Percentiles rank a stretch among this genome's conserved stretches.
phyloP scores from a whole-genome alignment of 2,797 vertebrate species.

The Miichthys miiuy region DNA sequence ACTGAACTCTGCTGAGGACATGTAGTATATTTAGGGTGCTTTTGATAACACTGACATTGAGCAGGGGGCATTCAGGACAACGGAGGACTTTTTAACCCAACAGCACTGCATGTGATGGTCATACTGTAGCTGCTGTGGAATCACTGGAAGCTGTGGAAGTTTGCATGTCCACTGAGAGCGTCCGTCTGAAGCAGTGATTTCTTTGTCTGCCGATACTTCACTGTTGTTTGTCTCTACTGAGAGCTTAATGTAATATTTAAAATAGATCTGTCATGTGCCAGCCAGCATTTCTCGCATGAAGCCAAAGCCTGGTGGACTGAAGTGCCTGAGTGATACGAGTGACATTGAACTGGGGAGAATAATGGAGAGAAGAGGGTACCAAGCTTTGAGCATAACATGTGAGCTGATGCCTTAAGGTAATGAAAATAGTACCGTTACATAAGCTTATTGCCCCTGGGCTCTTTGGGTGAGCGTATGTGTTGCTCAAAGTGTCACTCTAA shows the following conservation, averaged over 20 bases:
- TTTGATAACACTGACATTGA: conserved; percentile 56
- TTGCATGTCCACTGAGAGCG: background rate
- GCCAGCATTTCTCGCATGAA: background rate
- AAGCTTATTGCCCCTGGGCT: conserved; percentile 50
- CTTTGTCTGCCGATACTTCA: background rate
- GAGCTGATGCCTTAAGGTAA: conserved; percentile 53
- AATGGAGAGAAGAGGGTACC: conserved; percentile 28
- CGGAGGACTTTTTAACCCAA: conserved; percentile 52
- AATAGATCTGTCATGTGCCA: background rate
- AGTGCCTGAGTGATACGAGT: conserved; percentile 32
- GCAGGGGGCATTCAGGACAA: conserved; percentile 31
- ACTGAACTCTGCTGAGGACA: conserved; percentile 39
- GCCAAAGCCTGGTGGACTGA: conserved; percentile 8
- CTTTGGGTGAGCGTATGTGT: conserved; percentile 31
- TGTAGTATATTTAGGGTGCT: conserved; percentile 44
- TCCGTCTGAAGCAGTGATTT: conserved; percentile 8
- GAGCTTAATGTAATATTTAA: conserved; percentile 8
- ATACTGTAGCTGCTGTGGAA: conserved; percentile 18
- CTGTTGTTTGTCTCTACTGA: background rate
- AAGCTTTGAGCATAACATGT: conserved; percentile 30
- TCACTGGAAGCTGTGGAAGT: background rate
- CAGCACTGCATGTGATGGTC: conserved; percentile 16
- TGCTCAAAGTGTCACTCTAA: conserved; percentile 50
- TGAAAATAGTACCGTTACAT: conserved; percentile 62
- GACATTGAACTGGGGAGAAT: conserved; percentile 53